A percentile compares a stretch with the other conserved stretches of the same genome.
Evolutionary conservation across 37 sponge, comb jelly and placozoan species (phyloP).

Genomic region (Eunapius fragilis): DNA sequence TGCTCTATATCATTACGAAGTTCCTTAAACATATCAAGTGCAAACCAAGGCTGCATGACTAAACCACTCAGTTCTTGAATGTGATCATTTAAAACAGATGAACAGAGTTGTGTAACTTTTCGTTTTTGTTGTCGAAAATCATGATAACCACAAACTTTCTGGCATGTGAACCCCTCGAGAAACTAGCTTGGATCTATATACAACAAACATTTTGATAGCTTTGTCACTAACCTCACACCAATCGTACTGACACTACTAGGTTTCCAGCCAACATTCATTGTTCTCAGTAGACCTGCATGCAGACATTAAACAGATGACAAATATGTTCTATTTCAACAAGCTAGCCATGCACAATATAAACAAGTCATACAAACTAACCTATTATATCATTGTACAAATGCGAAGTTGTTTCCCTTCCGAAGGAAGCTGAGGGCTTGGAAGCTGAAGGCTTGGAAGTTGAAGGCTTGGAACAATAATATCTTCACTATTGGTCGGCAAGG

Average conservation of each 20-base stretch:
- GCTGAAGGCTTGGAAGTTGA: not conserved
- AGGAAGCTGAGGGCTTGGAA: too few species aligned
- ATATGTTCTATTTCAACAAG: not conserved
- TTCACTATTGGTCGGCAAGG: not conserved
- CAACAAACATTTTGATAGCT: not conserved
- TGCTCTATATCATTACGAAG: not conserved
- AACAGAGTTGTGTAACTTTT: not conserved
- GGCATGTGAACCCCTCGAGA: not conserved
- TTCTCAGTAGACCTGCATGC: not conserved
- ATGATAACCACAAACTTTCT: not conserved
- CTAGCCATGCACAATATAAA: not conserved
- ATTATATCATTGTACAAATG: conserved; percentile 6
- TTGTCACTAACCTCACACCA: not conserved
- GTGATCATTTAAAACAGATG: not conserved
- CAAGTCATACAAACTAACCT: conserved; percentile 8
- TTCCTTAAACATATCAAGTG: not conserved
- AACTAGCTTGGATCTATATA: not conserved
- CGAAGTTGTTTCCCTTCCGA: not conserved
- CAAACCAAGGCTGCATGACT: not conserved
- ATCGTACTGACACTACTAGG: not conserved
- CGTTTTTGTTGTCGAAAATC: not conserved
- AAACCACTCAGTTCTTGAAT: not conserved
- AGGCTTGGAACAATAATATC: not conserved
- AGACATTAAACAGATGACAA: not conserved
- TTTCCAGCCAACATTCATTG: not conserved